Percentiles rank a stretch among this genome's conserved stretches.
Evolutionary conservation across 2,888 invertebrate species (phyloP).

Genomic region (Vesta saturnalis): DNA sequence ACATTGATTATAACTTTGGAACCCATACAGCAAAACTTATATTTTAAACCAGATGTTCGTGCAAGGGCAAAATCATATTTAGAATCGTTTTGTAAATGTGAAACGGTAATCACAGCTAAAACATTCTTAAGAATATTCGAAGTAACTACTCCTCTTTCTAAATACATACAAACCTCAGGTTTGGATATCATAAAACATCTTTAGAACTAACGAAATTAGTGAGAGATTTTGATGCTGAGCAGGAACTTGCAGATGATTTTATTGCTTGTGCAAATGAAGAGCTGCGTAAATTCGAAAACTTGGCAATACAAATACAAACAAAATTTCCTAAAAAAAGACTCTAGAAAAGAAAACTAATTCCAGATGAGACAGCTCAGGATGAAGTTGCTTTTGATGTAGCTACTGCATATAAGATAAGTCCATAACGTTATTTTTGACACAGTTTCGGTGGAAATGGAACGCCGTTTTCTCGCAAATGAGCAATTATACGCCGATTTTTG

Average conservation of each 20-base stretch:
- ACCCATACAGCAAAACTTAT: no score
- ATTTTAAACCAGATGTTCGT: background rate
- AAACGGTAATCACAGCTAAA: background rate
- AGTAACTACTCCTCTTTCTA: background rate
- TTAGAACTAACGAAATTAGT: no score
- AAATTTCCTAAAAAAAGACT: no score
- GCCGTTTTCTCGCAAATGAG: no score
- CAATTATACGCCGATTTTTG: background rate
- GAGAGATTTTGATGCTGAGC: no score
- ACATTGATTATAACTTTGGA: no score
- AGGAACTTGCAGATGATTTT: background rate
- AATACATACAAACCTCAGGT: background rate
- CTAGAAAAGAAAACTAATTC: background rate
- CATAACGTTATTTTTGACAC: no score
- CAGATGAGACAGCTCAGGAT: no score
- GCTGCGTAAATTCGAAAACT: background rate
- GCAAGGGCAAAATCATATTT: background rate
- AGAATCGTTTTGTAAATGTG: background rate
- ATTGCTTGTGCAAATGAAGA: background rate
- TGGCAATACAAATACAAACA: background rate
- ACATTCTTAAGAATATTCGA: no score
- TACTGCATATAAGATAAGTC: no score
- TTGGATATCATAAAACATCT: conserved; percentile 6
- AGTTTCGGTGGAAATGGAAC: no score
- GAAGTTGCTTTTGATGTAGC: no score